Evolutionary conservation across 2,888 invertebrate genomes (phyloP), one percentile per base, ranked within the genome.

Genomic region (Brassicogethes aeneus): DNA sequence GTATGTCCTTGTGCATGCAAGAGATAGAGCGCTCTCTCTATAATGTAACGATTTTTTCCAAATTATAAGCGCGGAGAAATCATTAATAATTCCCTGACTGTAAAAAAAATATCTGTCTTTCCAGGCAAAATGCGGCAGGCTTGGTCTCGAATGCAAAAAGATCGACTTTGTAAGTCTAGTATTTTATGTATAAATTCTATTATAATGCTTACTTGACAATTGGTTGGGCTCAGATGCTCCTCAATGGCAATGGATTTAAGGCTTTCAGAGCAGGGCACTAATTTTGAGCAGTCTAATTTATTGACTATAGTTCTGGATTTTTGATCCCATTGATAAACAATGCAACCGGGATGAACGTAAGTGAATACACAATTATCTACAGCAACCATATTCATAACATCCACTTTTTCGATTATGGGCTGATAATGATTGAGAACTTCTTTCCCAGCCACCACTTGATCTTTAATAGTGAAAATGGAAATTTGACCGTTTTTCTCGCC

Each of bases 211-310:
- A 84, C 82, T 67, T 85, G 85, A 55, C 85, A 83, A 50, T 85
- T 81, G 16, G 80, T 82, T 2, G 81, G 79, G 52, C 82, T 85
- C 1, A 90, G 72, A 60, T 83, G 84, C 55, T 92, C 91, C 62
- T 93, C 94, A 47, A 92, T 83, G 32, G 89, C 83, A 55, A 92
- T 90, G 17, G 91, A 90, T 67, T 90, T 88, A 39, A 93, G 72
- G 56, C 89, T 91, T 66, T 93, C 94, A 10, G 89, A 92, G 65
- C 90, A 90, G 1, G 94, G 94, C 50, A 86, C 84, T 54, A 94
- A 72, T 69, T 92, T 93, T 33, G 87, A 89, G 70, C 93, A 89
- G 69, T 96, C 95, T 41, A 96, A 71, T 52, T 85, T 82, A 48
- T 85, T 85, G 2, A 81, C 70, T 47, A 88, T 82, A 39, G 71